Percentiles rank a stretch among this genome's conserved stretches.
phyloP scores from a whole-genome alignment of 2,113 vertebrate genomes.

The Pelusios castaneus region DNA sequence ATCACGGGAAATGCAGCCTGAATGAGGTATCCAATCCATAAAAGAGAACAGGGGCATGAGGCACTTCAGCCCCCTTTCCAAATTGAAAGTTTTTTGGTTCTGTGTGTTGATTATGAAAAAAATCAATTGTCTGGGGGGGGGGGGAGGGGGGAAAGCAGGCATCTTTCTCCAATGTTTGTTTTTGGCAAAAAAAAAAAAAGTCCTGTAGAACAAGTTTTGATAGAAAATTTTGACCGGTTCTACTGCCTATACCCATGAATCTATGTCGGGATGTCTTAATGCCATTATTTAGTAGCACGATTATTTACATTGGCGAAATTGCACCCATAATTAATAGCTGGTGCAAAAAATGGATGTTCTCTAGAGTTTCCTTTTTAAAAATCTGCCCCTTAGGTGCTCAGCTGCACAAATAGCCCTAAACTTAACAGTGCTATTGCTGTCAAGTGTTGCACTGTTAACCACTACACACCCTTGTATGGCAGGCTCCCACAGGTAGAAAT shows the following conservation, averaged over 20 bases:
- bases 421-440: constrained; percentile 16
- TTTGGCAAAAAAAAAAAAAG: background rate
- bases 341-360: background rate
- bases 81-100: background rate
- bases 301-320: background rate
- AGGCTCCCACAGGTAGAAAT: constrained; percentile 40
- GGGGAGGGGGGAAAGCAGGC: background rate
- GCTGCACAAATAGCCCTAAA: constrained; percentile 34
- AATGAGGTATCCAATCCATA: background rate
- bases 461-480: constrained; percentile 34
- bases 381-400: background rate
- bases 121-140: background rate
- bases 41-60: background rate
- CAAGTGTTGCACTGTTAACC: constrained; percentile 54
- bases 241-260: background rate
- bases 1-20: background rate
- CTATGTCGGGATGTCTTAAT: background rate
- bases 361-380: background rate
- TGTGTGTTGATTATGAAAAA: background rate
- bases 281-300: background rate
- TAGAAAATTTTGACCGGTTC: background rate
- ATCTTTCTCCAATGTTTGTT: background rate
- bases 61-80: background rate
- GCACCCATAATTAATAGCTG: background rate
- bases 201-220: background rate